Percentiles rank a stretch among this genome's conserved stretches.
Conservation (phyloP, 2,888 invertebrate genomes). For the Hirtodrosophila cameraria region DNA sequence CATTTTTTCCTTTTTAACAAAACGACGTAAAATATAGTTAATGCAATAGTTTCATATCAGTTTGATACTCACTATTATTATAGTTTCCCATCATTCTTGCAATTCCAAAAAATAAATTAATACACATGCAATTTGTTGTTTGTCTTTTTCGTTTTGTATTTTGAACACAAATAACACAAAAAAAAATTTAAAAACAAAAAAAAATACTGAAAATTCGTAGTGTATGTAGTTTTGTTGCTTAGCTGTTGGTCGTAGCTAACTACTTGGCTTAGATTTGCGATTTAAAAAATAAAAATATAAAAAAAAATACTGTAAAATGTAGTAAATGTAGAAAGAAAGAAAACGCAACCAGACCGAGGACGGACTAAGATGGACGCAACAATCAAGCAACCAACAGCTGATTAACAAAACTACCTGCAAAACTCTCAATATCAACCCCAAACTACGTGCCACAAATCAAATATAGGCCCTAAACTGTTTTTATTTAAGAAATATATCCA, state of each 20-base stretch:
- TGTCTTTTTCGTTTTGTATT: slow-evolving; percentile 48
- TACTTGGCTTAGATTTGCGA: slow-evolving; percentile 49
- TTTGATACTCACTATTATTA: not conserved
- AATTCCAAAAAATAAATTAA: not conserved
- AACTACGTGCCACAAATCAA: no score
- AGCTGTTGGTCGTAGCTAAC: slow-evolving; percentile 71
- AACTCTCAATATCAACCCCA: not conserved
- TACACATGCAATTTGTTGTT: slow-evolving; percentile 23
- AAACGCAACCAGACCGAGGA: slow-evolving; percentile 12
- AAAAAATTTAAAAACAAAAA: slow-evolving; percentile 12
- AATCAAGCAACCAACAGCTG: slow-evolving; percentile 64
- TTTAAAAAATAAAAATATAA: no score
- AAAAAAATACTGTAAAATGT: slow-evolving; percentile 31
- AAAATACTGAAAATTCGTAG: slow-evolving; percentile 40
- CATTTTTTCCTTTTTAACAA: no score
- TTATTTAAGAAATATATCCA: no score
- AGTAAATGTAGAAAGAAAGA: slow-evolving; percentile 45
- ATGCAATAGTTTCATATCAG: not conserved
- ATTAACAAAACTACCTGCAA: slow-evolving; percentile 65
- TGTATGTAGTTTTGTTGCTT: slow-evolving; percentile 76
- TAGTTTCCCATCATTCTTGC: slow-evolving; percentile 22
- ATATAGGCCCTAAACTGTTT: no score
- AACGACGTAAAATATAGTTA: not conserved
- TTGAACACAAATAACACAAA: slow-evolving; percentile 40
- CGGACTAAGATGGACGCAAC: slow-evolving; percentile 13